Conservation (phyloP, 2,113 vertebrate species). For the Poicephalus meyeri region DNA sequence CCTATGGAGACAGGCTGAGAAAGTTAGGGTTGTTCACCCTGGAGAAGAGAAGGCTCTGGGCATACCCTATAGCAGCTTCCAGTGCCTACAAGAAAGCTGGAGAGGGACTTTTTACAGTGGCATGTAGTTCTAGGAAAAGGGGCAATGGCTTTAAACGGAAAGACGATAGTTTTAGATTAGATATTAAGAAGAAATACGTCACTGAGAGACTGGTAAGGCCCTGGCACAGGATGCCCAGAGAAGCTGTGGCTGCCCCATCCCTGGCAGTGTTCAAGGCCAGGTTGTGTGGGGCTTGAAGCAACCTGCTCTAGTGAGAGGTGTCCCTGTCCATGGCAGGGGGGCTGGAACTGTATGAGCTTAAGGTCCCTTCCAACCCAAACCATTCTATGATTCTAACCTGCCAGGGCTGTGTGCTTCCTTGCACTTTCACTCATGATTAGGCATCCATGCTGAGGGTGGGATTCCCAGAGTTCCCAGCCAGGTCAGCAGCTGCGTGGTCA, state of each 20-base stretch:
- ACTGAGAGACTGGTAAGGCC: accelerated
- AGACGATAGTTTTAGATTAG: neutral
- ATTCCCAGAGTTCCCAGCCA: neutral
- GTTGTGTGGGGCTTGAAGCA: neutral
- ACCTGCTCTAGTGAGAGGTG: neutral
- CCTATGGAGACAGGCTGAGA: neutral
- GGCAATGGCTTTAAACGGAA: neutral
- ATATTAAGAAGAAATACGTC: neutral
- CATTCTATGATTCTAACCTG: neutral
- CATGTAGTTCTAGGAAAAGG: neutral
- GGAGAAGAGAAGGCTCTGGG: neutral
- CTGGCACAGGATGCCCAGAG: neutral
- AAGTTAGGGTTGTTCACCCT: neutral
- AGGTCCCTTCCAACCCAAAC: neutral
- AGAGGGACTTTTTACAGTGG: neutral
- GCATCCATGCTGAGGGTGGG: neutral
- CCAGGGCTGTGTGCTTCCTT: neutral
- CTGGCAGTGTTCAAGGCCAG: neutral
- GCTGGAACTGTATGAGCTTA: neutral
- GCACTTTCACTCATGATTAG: neutral
- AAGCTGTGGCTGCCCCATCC: neutral
- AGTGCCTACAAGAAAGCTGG: neutral
- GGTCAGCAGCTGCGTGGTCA: neutral
- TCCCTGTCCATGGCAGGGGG: accelerated
- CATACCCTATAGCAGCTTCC: neutral